A percentile compares a stretch with the other conserved stretches of the same genome.
phyloP scores from a whole-genome alignment of 2,113 vertebrate genomes.

The Corythornis vintsioides region DNA sequence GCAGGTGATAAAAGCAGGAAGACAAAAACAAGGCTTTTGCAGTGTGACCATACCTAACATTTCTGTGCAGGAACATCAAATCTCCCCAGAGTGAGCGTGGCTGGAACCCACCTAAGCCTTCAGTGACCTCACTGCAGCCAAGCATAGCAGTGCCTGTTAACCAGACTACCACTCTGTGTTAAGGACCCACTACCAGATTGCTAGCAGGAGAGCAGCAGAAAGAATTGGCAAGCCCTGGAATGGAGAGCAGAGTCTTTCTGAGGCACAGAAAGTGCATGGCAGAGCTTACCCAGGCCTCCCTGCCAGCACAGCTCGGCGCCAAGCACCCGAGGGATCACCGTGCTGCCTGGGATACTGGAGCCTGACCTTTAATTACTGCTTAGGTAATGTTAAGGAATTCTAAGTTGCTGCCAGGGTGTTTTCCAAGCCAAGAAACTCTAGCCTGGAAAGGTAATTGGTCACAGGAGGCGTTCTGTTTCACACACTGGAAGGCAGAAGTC shows the following conservation, averaged over 20 bases:
- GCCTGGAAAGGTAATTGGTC: conserved; percentile 49
- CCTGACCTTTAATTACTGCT: conserved; percentile 49
- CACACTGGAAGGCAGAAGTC: conserved; percentile 41
- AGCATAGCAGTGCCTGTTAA: not conserved
- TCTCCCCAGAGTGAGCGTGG: not conserved
- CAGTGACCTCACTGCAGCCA: not conserved
- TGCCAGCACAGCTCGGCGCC: conserved; percentile 10
- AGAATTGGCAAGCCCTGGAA: not conserved
- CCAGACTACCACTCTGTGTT: not conserved
- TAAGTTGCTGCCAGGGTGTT: conserved; percentile 45
- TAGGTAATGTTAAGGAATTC: conserved; percentile 57
- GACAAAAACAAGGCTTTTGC: not conserved
- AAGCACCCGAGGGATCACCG: not conserved
- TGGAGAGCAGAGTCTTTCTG: conserved; percentile 4
- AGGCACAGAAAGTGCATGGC: not conserved
- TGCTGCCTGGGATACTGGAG: conserved; percentile 21
- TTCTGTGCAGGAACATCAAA: not conserved
- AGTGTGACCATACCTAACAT: not conserved
- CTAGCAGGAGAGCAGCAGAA: not conserved
- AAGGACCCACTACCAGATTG: conserved; percentile 1
- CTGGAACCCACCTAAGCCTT: not conserved
- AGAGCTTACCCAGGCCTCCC: not conserved
- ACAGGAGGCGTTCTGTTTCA: conserved; percentile 50
- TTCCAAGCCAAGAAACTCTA: conserved; percentile 54
- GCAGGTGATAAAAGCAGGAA: conserved; percentile 1